Percentiles rank a stretch among this genome's conserved stretches.
These are phyloP conservation scores for Oscheius sp. DNA, from an alignment of 2,888 invertebrate genomes.

Conservation along the genomic window DNA sequence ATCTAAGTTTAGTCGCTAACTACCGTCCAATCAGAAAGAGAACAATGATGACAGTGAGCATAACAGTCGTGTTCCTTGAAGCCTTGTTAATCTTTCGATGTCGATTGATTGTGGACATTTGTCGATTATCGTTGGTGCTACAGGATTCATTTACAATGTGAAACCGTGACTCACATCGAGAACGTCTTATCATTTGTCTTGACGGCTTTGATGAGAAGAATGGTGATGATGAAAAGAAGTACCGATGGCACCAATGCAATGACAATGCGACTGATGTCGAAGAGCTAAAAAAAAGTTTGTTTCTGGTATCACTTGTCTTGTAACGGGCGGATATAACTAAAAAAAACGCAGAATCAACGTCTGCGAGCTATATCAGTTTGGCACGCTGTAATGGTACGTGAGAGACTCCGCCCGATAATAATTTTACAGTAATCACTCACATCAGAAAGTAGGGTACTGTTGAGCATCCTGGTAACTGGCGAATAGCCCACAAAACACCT, in stretches of 20 bases:
- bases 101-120: conserved; percentile 36
- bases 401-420: too few species aligned
- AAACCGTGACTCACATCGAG: conserved; percentile 7
- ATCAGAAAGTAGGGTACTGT: conserved; percentile 47
- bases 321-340: too few species aligned
- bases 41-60: conserved; percentile 62
- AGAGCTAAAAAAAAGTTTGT: conserved; percentile 40
- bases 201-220: conserved; percentile 53
- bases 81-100: conserved; percentile 32
- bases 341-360: too few species aligned
- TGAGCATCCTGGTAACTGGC: conserved; percentile 45
- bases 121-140: conserved; percentile 20
- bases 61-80: conserved; percentile 57
- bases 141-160: neutral
- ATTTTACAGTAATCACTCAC: conserved; percentile 16
- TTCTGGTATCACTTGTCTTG: neutral
- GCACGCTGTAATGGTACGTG: too few species aligned
- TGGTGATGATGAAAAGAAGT: conserved; percentile 56
- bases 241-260: conserved; percentile 54
- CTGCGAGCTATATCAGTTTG: too few species aligned
- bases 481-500: conserved; percentile 60
- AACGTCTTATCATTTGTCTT: conserved; percentile 28
- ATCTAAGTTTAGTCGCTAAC: neutral
- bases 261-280: conserved; percentile 53
- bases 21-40: conserved; percentile 59